Conservation (phyloP, 2,888 invertebrate species). For the Deilephila elpenor region DNA sequence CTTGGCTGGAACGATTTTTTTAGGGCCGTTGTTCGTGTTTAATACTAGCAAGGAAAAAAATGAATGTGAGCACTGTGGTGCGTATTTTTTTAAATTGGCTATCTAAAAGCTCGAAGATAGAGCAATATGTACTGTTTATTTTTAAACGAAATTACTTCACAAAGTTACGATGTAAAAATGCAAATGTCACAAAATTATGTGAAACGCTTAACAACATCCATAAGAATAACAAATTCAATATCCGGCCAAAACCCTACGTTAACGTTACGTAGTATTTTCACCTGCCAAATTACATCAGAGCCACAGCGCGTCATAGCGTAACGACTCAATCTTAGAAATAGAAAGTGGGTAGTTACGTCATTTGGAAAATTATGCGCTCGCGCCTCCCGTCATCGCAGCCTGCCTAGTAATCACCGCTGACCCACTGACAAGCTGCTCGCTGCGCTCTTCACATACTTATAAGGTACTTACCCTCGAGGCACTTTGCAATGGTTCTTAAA, state of each 20-base stretch:
- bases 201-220: neutral
- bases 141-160: too few relatives aligned
- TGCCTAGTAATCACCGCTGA: constrained; percentile 42
- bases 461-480: neutral
- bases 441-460: neutral
- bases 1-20: neutral
- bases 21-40: too few relatives aligned
- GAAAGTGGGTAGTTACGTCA: constrained; percentile 59
- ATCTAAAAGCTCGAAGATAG: too few relatives aligned
- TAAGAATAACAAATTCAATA: neutral
- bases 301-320: constrained; percentile 14
- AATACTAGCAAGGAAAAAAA: too few relatives aligned
- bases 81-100: too few relatives aligned
- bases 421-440: constrained; percentile 33
- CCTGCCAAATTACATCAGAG: constrained; percentile 28
- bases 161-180: too few relatives aligned
- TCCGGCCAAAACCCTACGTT: neutral
- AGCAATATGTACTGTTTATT: too few relatives aligned
- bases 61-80: too few relatives aligned
- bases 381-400: constrained; percentile 34
- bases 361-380: constrained; percentile 53
- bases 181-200: too few relatives aligned
- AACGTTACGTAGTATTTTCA: neutral
- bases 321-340: constrained; percentile 47
- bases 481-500: neutral